phyloP scores from a whole-genome alignment of 2,113 vertebrate genomes.

The Grallaria varia region DNA sequence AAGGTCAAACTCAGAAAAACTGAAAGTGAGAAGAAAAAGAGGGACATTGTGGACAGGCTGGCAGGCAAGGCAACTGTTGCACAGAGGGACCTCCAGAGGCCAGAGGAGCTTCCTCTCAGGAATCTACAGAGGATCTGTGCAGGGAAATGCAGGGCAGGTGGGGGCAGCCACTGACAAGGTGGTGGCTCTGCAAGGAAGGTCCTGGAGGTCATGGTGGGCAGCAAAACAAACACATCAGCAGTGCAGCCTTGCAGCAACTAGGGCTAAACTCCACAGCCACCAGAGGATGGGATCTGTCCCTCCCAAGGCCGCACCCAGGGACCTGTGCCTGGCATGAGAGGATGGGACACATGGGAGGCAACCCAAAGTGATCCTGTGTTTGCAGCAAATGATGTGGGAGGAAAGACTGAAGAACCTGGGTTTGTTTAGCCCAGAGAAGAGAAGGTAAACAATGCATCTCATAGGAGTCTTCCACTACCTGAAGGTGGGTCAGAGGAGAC shows the following conservation, averaged over 20 bases:
- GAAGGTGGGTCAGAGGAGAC: not conserved
- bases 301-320: not conserved
- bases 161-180: not conserved
- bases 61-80: not conserved
- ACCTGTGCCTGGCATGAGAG: not conserved
- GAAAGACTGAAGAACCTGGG: not conserved
- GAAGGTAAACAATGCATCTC: not conserved
- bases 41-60: not conserved
- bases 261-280: not conserved
- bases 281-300: not conserved
- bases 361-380: not conserved
- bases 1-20: accelerated
- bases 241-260: not conserved
- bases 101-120: not conserved
- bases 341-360: not conserved
- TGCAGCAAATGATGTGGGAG: not conserved
- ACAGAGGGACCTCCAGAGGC: not conserved
- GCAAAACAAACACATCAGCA: not conserved
- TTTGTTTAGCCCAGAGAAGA: not conserved
- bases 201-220: not conserved
- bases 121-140: not conserved
- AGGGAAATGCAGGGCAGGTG: not conserved
- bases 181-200: not conserved
- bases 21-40: not conserved
- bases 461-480: not conserved